Percentiles rank a stretch among this genome's conserved stretches.
Evolutionary conservation across 2,888 invertebrate genomes (phyloP).

Genomic region (Mimumesa dahlbomi): DNA sequence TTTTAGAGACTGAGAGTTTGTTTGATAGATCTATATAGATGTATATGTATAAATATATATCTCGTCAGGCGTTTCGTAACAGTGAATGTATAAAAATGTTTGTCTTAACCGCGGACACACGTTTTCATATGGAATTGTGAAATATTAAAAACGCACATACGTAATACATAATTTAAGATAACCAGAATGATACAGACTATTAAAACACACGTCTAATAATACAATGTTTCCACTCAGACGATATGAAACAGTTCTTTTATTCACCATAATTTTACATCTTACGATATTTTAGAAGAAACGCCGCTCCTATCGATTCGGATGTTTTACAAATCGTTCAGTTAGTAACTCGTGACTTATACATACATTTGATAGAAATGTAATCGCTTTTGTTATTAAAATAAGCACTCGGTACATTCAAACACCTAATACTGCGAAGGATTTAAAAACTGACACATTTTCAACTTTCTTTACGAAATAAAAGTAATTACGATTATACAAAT

Average conservation of each 20-base stretch:
- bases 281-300: constrained; percentile 10
- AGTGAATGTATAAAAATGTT: too few relatives aligned
- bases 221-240: constrained; percentile 6
- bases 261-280: constrained; percentile 40
- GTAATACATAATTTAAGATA: background rate
- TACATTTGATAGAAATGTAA: too few relatives aligned
- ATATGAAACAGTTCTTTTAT: constrained; percentile 43
- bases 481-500: too few relatives aligned
- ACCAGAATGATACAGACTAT: background rate
- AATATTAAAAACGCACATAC: background rate
- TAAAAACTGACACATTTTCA: background rate
- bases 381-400: too few relatives aligned
- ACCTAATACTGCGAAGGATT: constrained; percentile 9
- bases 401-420: too few relatives aligned
- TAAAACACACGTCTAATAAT: constrained; percentile 11
- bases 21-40: background rate
- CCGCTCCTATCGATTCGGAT: background rate
- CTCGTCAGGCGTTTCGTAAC: too few relatives aligned
- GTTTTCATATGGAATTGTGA: background rate
- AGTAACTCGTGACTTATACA: too few relatives aligned
- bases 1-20: background rate
- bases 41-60: background rate
- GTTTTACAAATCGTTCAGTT: background rate
- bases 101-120: background rate
- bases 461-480: too few relatives aligned